Percentiles rank a stretch among this genome's conserved stretches.
Evolutionary conservation across 1,140 invertebrate species (phyloP).

Genomic region (Polypedilum vanderplanki): DNA sequence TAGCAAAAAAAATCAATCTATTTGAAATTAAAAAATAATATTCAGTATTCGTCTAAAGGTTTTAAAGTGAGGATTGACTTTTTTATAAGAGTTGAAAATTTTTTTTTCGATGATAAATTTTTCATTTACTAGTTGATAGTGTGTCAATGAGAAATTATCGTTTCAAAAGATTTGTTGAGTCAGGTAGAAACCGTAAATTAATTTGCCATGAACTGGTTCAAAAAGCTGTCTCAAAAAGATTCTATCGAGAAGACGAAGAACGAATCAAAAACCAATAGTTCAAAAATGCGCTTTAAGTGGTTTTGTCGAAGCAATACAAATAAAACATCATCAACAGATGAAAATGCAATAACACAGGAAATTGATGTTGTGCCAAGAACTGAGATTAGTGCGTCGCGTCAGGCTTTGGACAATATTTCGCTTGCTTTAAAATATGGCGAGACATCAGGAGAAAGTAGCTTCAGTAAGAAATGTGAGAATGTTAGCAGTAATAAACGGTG

Average conservation of each 20-base stretch:
- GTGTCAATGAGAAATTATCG: slow-evolving; percentile 55
- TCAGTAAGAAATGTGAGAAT: neutral
- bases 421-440: neutral
- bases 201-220: slow-evolving; percentile 57
- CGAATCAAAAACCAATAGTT: slow-evolving; percentile 35
- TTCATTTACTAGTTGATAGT: neutral
- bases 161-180: slow-evolving; percentile 53
- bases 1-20: too few species aligned
- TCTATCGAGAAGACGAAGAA: slow-evolving; percentile 40
- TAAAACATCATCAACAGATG: neutral
- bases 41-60: too few species aligned
- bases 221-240: slow-evolving; percentile 49
- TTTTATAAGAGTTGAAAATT: too few species aligned
- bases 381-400: neutral
- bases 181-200: slow-evolving; percentile 51
- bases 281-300: neutral
- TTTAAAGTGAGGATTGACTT: too few species aligned
- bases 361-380: slow-evolving; percentile 28
- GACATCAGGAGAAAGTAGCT: slow-evolving; percentile 2
- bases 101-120: neutral
- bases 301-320: neutral
- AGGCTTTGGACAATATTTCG: neutral
- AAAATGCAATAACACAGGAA: neutral
- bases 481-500: neutral
- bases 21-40: too few species aligned